Evolutionary conservation across 2,888 invertebrate genomes (phyloP), one percentile per base, ranked within the genome.

Genomic region (Agrochola lychnidis): DNA sequence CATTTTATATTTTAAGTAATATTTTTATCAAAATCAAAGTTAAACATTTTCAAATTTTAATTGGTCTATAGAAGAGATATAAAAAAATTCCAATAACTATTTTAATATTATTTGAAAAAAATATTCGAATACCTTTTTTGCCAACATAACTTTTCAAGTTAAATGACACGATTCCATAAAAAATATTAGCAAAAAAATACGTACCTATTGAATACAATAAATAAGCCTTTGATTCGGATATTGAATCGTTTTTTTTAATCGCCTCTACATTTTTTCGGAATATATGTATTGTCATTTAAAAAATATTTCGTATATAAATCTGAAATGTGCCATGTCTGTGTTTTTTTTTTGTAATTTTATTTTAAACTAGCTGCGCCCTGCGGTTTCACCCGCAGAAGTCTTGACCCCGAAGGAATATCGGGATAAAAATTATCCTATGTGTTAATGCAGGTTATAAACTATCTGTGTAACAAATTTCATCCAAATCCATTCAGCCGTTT

Each of bases 1-100:
- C 6, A 57, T 73, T 81, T 72, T 69, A 56, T 48, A 61, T 72
- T 12, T 22, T 2, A 66, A 69, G 36, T 69, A 56, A 48, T 9
- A 22, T n/a, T 69, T 67, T 70, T 36, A 62, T 25, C 16, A 19
- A 64, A 73, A 30, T 67, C 19, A 42, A 69, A 71, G 51, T 36
- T 12, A 57, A 59, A 53, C 14, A 19, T 68, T 76, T 76, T 66
- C 42, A 14, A 12, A 40, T 36, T 36, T 42, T 10, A 45, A 70
- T 63, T 14, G 4, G 2, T 5, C 0, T 19, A 6, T 9, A 53
- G 30, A 6, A 30, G 5, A 48, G 16, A 51, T 61, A 61, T 53
- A 1, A 53, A 42, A 51, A 74, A 25, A 1, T 0, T 6, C 9
- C 14, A 53, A 45, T n/a, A n/a, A 10, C 16, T n/a, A 12, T 40